These are phyloP conservation scores for Bubo blakistoni DNA, from an alignment of 2,113 vertebrate species.

Conservation along the genomic window DNA sequence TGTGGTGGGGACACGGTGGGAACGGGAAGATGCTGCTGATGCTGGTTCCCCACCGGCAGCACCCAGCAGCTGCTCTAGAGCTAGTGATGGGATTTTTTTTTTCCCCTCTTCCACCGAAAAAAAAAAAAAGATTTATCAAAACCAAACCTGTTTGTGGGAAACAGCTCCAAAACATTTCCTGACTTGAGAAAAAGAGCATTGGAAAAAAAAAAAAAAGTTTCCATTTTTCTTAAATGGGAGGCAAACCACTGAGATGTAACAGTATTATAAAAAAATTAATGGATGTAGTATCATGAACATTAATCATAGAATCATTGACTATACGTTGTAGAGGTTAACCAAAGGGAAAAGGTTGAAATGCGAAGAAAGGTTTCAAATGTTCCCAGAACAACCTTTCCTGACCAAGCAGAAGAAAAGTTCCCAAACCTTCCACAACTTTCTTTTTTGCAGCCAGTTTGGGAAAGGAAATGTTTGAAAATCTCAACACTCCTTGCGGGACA, in stretches of 20 bases:
- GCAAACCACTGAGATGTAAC: neutral
- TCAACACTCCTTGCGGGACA: neutral
- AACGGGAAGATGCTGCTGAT: fast-evolving
- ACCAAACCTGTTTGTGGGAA: constrained; percentile 35
- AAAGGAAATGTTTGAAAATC: constrained; percentile 46
- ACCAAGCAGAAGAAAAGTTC: neutral
- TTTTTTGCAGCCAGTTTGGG: constrained; percentile 36
- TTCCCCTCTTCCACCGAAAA: neutral
- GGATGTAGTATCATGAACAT: too few species aligned
- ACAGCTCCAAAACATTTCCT: constrained; percentile 42
- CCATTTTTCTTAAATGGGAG: neutral
- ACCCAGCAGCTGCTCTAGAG: neutral
- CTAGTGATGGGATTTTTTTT: neutral
- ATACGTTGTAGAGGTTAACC: neutral
- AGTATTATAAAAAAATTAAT: neutral
- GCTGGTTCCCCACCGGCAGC: neutral
- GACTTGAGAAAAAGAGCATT: neutral
- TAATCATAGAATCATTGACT: too few species aligned
- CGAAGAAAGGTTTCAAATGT: neutral
- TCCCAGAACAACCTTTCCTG: neutral
- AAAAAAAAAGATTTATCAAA: neutral
- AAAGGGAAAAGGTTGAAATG: neutral
- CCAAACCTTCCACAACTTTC: constrained; percentile 23
- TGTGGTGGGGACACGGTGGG: neutral
- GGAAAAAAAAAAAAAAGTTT: neutral